Evolutionary conservation across 2,113 vertebrate genomes (phyloP).

Genomic region (Pseudorhombus dupliciocellatus): DNA sequence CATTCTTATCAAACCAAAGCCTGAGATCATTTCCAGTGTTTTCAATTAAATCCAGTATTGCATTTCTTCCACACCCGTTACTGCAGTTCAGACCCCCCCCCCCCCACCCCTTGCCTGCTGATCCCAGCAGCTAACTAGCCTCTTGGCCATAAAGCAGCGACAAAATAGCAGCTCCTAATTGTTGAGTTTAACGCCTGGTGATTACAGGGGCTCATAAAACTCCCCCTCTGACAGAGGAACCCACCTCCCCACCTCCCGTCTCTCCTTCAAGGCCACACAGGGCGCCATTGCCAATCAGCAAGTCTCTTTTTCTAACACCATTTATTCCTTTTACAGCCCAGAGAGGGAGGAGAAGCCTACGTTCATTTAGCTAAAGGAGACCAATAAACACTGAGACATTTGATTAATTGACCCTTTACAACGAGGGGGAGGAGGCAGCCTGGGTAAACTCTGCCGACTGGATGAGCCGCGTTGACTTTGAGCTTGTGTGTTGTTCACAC

Average conservation of each 20-base stretch:
- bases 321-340: constrained; percentile 70
- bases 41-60: no score
- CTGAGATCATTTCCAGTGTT: background rate
- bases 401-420: constrained; percentile 76
- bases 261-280: constrained; percentile 77
- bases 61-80: background rate
- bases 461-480: constrained; percentile 46
- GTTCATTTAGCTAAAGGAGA: constrained; percentile 73
- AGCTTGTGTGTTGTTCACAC: constrained; percentile 19
- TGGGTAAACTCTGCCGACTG: constrained; percentile 48
- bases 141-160: constrained; percentile 71
- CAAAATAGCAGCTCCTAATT: constrained; percentile 81
- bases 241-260: constrained; percentile 22
- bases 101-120: background rate
- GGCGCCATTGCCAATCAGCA: constrained; percentile 71
- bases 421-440: constrained; percentile 37
- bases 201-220: constrained; percentile 81
- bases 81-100: constrained; percentile 4
- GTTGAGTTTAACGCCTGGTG: constrained; percentile 83
- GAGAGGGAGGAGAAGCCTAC: constrained; percentile 69
- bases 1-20: background rate
- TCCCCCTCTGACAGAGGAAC: constrained; percentile 49
- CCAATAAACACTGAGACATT: constrained; percentile 61
- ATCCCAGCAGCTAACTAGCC: constrained; percentile 42
- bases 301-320: constrained; percentile 54